phyloP scores from a whole-genome alignment of 30 jellyfish, hydroid and myxozoan genomes.

The Calvadosia cruxmelitensis region DNA sequence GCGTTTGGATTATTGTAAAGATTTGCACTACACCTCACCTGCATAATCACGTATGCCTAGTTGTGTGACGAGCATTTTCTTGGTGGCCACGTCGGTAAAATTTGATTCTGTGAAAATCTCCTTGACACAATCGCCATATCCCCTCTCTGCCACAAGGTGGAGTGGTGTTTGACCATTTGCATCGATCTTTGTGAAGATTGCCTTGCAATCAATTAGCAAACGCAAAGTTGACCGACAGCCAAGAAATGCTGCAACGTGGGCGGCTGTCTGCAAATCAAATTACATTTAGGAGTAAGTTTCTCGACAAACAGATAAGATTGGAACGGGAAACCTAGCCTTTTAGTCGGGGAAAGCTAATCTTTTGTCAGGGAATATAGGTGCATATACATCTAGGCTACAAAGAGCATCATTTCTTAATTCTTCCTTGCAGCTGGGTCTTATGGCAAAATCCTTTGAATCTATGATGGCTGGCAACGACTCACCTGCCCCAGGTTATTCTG shows the following conservation, averaged over 20 bases:
- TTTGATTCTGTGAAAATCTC: background rate
- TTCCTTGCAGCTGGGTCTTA: no score
- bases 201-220: background rate
- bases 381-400: no score
- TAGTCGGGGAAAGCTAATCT: no score
- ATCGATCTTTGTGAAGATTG: background rate
- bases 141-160: background rate
- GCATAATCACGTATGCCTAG: background rate
- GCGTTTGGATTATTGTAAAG: no score
- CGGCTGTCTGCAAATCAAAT: background rate
- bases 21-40: no score
- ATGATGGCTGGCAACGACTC: no score
- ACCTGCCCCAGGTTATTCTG: background rate
- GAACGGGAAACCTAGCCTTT: background rate
- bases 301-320: background rate
- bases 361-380: no score
- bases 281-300: no score
- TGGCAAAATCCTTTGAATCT: no score
- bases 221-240: background rate
- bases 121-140: background rate
- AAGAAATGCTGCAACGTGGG: background rate
- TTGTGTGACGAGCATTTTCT: background rate
- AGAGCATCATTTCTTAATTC: no score
- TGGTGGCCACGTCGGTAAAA: background rate
- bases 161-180: background rate